A percentile compares a stretch with the other conserved stretches of the same genome.
These are phyloP conservation scores for Semnornis frantzii DNA, from an alignment of 2,113 vertebrate species.

Conservation along the genomic window DNA sequence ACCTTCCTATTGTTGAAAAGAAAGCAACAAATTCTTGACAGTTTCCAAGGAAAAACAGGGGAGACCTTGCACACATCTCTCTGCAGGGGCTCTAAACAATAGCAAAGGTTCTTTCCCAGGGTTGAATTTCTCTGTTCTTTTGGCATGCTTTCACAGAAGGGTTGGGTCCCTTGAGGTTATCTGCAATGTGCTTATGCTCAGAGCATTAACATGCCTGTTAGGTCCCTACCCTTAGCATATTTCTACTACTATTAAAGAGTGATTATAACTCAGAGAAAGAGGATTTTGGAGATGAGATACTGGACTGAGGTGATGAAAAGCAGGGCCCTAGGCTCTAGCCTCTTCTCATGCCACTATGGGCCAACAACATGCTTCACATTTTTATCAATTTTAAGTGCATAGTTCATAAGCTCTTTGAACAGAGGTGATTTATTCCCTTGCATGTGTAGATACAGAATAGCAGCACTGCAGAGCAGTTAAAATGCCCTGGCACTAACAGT, in stretches of 20 bases:
- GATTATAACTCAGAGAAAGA: background rate
- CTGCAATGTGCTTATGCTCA: background rate
- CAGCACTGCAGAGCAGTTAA: background rate
- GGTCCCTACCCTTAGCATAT: background rate
- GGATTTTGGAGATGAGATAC: background rate
- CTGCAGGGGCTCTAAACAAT: slow-evolving; percentile 2
- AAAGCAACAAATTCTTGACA: background rate
- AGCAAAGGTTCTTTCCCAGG: slow-evolving; percentile 40
- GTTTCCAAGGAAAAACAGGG: slow-evolving; percentile 18
- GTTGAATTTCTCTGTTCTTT: slow-evolving; percentile 8
- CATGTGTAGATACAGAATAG: background rate
- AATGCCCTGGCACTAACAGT: background rate
- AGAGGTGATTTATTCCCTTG: background rate
- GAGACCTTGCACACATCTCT: slow-evolving; percentile 17
- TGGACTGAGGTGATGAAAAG: background rate
- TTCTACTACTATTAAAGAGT: background rate
- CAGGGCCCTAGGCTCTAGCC: background rate
- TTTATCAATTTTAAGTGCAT: background rate
- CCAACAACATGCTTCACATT: background rate
- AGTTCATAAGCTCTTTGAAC: background rate
- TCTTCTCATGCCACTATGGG: background rate
- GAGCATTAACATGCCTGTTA: background rate
- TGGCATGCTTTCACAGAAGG: background rate
- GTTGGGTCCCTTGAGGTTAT: slow-evolving; percentile 24
- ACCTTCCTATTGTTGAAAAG: background rate